phyloP scores from a whole-genome alignment of 2,888 invertebrate species.

The Drosophila atripex region DNA sequence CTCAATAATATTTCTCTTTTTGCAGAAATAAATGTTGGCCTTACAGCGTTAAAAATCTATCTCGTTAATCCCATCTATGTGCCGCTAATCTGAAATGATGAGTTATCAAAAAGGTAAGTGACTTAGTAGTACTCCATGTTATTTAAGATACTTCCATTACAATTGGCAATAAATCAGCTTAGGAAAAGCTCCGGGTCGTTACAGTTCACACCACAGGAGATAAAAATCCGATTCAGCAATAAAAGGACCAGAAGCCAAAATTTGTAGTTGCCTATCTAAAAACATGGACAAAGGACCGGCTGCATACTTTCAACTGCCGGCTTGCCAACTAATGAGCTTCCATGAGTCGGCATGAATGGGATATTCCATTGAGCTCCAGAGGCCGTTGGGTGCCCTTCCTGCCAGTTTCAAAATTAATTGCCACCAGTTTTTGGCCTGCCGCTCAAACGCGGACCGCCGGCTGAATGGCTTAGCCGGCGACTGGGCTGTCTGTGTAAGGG shows the following conservation, averaged over 20 bases:
- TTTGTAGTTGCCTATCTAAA: slow-evolving; percentile 25
- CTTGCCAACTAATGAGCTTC: slow-evolving; percentile 71
- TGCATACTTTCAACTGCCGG: slow-evolving; percentile 33
- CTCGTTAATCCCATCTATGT: slow-evolving; percentile 48
- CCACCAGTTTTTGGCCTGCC: slow-evolving; percentile 50
- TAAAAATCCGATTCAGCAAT: slow-evolving; percentile 67
- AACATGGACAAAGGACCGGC: slow-evolving; percentile 45
- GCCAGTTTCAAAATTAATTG: slow-evolving; percentile 70
- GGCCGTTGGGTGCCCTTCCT: slow-evolving; percentile 19
- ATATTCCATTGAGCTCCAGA: slow-evolving; percentile 28
- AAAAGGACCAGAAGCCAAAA: slow-evolving; percentile 32
- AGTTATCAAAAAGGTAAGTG: slow-evolving; percentile 84
- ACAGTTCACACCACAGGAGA: slow-evolving; percentile 74
- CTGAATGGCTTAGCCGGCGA: slow-evolving; percentile 55
- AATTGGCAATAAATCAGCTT: slow-evolving; percentile 76
- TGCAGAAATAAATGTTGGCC: slow-evolving; percentile 56
- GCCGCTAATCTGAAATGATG: slow-evolving; percentile 73
- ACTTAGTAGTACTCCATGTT: slow-evolving; percentile 4
- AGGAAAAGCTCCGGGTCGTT: slow-evolving; percentile 75
- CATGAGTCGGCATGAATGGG: slow-evolving; percentile 68
- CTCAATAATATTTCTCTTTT: slow-evolving; percentile 15
- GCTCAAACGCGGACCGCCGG: slow-evolving; percentile 18
- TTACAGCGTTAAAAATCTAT: slow-evolving; percentile 10
- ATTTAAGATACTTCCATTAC: slow-evolving; percentile 48
- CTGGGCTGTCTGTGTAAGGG: slow-evolving; percentile 8